These are phyloP conservation scores for Octodon degus DNA, from an alignment of 2,113 vertebrate genomes.

Conservation along the genomic window DNA sequence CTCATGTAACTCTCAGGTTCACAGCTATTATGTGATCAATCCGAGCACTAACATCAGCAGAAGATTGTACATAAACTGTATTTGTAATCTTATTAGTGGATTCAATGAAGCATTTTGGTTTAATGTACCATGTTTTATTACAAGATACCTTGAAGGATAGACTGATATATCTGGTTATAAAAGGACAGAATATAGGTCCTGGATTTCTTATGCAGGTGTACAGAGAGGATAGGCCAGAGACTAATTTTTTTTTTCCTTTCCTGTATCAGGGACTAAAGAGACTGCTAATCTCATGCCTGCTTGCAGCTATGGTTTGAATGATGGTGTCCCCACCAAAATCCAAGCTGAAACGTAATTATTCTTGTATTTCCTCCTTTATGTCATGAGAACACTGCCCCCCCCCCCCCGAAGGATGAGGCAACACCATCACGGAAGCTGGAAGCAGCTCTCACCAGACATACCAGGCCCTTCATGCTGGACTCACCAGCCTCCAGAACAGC, in stretches of 20 bases:
- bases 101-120: background rate
- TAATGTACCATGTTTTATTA: background rate
- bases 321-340: background rate
- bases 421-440: background rate
- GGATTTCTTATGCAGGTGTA: background rate
- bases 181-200: background rate
- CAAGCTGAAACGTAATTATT: background rate
- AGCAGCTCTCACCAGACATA: background rate
- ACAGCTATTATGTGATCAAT: background rate
- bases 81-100: background rate
- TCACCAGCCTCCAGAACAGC: background rate
- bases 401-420: background rate
- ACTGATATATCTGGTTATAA: background rate
- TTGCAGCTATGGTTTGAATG: background rate
- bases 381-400: background rate
- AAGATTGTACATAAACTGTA: background rate
- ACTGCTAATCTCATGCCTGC: background rate
- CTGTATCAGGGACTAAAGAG: no score
- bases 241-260: no score
- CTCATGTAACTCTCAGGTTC: background rate
- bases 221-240: background rate
- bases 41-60: background rate
- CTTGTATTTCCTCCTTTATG: background rate
- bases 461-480: background rate
- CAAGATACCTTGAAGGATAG: background rate